Base-by-base conservation (phyloP, 2,113 vertebrate species). In the Oostethus manadensis region DNA sequence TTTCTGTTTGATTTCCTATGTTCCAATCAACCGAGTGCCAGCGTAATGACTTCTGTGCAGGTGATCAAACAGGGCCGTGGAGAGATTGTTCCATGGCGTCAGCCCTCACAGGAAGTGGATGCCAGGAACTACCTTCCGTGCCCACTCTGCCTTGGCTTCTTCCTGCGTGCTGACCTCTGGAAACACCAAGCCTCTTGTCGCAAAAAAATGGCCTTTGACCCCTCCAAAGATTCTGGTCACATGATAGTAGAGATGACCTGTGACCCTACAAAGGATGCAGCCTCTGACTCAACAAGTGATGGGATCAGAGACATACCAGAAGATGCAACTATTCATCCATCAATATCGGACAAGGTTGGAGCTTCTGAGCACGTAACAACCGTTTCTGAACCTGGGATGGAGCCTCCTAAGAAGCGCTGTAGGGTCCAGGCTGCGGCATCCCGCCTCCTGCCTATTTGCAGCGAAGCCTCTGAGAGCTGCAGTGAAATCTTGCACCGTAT, bases 401-500 rank as follows among this genome's bases (percentile, higher is more conserved):
- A 62, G 14, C 69, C 10, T 20, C 68, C 72, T 8, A 72, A 56
- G 56, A 84, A 78, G 61, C 51, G 79, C 3, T 60, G 21, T 29
- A 56, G 79, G 10, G 77, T 84, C 55, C 82, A 84, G 58, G 79
- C 79, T 1, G 82, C 72, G 1, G 82, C 82, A 0, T 84, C 77
- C 0, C 79, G 82, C n/a, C 77, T 84, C 6, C 73, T 84, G 3
- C 82, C 79, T 0, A 80, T 82, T 16, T 82, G 72, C 21, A 68
- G 77, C 0, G 77, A 70, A 15, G 82, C 82, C 0, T 82, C 82
- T 0, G 82, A 84, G 68, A 76, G 75, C 62, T 82, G 79, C 58
- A 84, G 82, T 0, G 74, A 80, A 49, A 60, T 84, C 49, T 58
- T 84, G 44, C 82, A 82, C 59, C 82, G 82, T 26, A 84, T 76